phyloP scores from a whole-genome alignment of 2,113 vertebrate genomes.

The Zapus hudsonius region DNA sequence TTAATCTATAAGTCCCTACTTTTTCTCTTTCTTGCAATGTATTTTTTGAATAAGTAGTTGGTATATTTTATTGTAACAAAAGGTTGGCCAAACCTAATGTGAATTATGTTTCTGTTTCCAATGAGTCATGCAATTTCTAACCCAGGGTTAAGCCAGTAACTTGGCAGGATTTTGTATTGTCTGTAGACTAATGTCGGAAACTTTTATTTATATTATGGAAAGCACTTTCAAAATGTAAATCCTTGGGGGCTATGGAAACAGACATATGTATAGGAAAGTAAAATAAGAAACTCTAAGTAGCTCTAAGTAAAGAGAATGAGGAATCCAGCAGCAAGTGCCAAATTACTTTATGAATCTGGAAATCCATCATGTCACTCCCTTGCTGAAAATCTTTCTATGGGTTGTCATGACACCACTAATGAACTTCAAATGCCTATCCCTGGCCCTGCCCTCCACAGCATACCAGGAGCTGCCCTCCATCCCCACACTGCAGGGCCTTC shows the following conservation, averaged over 20 bases:
- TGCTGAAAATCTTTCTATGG: constrained; percentile 21
- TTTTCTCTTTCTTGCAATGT: not conserved
- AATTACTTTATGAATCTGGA: constrained; percentile 31
- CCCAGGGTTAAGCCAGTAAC: not conserved
- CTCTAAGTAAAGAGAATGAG: constrained; percentile 1
- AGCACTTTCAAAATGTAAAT: constrained; percentile 52
- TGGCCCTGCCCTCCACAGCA: not conserved
- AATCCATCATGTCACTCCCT: not conserved
- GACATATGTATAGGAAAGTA: constrained; percentile 57
- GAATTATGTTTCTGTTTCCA: constrained; percentile 49
- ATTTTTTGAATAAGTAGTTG: constrained; percentile 46
- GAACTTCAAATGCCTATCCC: not conserved
- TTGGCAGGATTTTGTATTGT: constrained; percentile 20
- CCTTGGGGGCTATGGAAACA: constrained; percentile 15
- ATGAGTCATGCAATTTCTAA: constrained; percentile 46
- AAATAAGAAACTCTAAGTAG: constrained; percentile 47
- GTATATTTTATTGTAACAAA: constrained; percentile 42
- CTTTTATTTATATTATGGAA: constrained; percentile 51
- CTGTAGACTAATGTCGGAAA: constrained; percentile 35
- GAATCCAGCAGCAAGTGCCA: constrained; percentile 35
- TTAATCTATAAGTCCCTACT: not conserved
- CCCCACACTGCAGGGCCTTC: not conserved
- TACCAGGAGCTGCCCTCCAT: not conserved
- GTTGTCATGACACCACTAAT: not conserved
- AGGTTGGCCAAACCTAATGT: constrained; percentile 40